These are phyloP conservation scores for Sarcoramphus papa DNA, from an alignment of 2,797 vertebrate species.

Conservation along the genomic window DNA sequence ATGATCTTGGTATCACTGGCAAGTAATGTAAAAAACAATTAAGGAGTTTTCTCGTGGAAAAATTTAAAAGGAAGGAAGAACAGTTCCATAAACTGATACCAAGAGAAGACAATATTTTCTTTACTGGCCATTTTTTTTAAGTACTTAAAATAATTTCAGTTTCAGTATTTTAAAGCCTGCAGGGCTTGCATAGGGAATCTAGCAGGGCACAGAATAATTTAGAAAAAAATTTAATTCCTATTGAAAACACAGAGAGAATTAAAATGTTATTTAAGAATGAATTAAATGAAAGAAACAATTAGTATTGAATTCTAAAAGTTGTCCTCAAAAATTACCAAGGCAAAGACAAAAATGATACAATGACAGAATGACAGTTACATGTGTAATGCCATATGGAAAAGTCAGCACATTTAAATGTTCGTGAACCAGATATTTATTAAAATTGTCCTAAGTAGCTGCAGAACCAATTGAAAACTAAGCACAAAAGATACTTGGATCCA, in stretches of 20 bases:
- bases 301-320: background rate
- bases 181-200: background rate
- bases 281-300: background rate
- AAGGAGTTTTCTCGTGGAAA: background rate
- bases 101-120: background rate
- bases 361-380: background rate
- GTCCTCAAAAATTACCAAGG: background rate
- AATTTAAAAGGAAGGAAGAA: background rate
- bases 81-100: background rate
- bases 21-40: background rate
- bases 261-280: background rate
- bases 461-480: background rate
- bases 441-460: background rate
- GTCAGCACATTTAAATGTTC: background rate
- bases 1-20: background rate
- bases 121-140: background rate
- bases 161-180: background rate
- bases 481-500: background rate
- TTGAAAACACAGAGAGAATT: background rate
- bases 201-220: background rate
- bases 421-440: background rate
- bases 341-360: background rate
- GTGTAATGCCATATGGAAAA: background rate
- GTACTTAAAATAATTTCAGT: background rate
- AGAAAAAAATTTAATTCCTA: background rate